Conservation (phyloP, 2,797 vertebrate species). For the Hipposideros larvatus region DNA sequence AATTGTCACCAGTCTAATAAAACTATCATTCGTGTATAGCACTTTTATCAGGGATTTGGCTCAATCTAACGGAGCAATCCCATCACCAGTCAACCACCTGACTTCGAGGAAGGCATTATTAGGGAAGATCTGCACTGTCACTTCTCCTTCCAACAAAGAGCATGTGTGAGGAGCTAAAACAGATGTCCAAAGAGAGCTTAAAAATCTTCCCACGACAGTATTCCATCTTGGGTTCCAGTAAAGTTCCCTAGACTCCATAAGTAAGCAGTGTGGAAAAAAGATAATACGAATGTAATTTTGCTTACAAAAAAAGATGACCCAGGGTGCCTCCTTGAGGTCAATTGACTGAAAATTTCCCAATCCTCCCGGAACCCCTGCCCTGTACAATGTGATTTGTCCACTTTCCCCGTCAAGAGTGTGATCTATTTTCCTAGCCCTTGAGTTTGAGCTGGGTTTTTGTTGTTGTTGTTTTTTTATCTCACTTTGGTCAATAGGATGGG, state of each 20-base stretch:
- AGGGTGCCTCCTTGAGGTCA: neutral
- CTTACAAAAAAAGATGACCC: conserved; percentile 7
- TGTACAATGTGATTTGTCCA: neutral
- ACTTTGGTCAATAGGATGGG: neutral
- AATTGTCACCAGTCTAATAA: conserved; percentile 27
- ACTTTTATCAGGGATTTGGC: conserved; percentile 10
- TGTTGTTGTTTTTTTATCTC: neutral
- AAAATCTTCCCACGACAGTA: neutral
- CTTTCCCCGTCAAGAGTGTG: neutral
- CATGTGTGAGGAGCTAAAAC: neutral
- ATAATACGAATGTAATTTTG: neutral
- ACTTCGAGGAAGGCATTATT: neutral
- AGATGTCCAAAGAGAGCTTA: neutral
- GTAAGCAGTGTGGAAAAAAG: neutral
- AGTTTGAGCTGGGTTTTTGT: neutral
- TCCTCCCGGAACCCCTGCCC: neutral
- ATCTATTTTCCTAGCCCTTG: neutral
- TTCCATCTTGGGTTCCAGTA: neutral
- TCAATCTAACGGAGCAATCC: neutral
- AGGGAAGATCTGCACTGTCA: neutral
- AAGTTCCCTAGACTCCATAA: neutral
- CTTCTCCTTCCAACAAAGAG: neutral
- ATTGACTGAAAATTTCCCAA: neutral
- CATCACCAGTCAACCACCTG: neutral
- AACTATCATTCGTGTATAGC: neutral